Percentiles rank a stretch among this genome's conserved stretches.
phyloP scores from a whole-genome alignment of 2,888 invertebrate genomes.

The Mythimna lalbum region DNA sequence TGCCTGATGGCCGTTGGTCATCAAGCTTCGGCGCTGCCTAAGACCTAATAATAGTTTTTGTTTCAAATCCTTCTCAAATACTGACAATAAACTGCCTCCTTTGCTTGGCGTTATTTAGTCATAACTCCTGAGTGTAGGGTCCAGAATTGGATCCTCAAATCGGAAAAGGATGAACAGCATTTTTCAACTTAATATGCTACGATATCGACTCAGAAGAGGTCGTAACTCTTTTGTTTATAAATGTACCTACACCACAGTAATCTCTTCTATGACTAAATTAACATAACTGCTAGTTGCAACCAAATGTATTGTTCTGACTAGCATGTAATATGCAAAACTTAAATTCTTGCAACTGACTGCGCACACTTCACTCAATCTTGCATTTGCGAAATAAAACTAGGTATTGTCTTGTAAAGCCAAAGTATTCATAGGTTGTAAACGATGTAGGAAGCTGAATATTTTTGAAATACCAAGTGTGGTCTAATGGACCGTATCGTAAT shows the following conservation, averaged over 20 bases:
- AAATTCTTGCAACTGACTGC: conserved; percentile 22
- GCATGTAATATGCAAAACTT: conserved; percentile 37
- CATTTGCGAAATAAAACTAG: conserved; percentile 42
- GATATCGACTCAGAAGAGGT: not conserved
- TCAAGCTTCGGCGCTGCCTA: too few species aligned
- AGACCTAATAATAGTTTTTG: not conserved
- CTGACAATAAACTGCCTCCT: not conserved
- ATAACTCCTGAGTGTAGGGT: not conserved
- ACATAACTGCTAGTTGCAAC: conserved; percentile 26
- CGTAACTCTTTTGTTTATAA: too few species aligned
- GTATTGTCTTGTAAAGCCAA: conserved; percentile 35
- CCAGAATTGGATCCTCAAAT: not conserved
- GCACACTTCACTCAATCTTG: conserved; percentile 27
- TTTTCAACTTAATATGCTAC: not conserved
- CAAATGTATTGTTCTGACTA: conserved; percentile 5
- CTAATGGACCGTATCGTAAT: conserved; percentile 80
- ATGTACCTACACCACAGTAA: conserved; percentile 2
- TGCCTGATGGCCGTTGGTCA: too few species aligned
- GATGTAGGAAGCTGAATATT: conserved; percentile 33
- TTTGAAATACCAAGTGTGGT: conserved; percentile 42
- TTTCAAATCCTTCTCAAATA: not conserved
- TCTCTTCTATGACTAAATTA: conserved; percentile 13
- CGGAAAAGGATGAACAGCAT: not conserved
- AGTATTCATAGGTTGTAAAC: conserved; percentile 28
- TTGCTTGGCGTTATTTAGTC: not conserved